These are phyloP conservation scores for Apamea epomidion DNA, from an alignment of 2,888 invertebrate genomes.

Conservation along the genomic window DNA sequence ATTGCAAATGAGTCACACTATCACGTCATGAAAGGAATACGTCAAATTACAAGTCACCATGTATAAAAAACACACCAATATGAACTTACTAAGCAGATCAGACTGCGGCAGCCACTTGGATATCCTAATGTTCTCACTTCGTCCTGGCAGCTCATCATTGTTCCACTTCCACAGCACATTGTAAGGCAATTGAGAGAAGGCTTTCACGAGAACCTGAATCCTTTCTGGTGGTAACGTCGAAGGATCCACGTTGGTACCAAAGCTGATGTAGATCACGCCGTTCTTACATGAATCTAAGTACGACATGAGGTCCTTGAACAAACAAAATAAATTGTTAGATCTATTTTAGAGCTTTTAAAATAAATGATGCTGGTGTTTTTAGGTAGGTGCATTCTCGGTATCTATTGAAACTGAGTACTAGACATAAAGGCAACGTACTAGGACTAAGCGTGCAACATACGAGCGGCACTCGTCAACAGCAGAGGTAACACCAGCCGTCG, in stretches of 20 bases:
- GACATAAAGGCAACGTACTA: no score
- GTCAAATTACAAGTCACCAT: no score
- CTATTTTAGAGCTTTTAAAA: background rate
- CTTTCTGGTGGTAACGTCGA: constrained; percentile 70
- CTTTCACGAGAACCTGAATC: constrained; percentile 72
- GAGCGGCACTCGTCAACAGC: no score
- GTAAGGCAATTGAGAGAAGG: constrained; percentile 79
- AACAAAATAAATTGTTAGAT: background rate
- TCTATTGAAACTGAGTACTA: no score
- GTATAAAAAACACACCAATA: no score
- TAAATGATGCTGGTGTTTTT: background rate
- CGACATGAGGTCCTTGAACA: constrained; percentile 69
- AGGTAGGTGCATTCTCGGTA: no score
- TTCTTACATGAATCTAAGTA: constrained; percentile 78
- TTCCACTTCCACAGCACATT: constrained; percentile 84
- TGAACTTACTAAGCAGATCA: constrained; percentile 64
- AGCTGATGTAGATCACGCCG: constrained; percentile 79
- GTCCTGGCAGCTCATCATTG: constrained; percentile 70
- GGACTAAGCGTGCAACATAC: no score
- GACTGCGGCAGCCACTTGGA: constrained; percentile 80
- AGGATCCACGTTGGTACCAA: constrained; percentile 79
- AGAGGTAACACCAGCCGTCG: no score
- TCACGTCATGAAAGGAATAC: no score
- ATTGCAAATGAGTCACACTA: background rate
- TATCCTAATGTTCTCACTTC: constrained; percentile 74